Percentiles rank a stretch among this genome's conserved stretches.
These are phyloP conservation scores for Unio pictorum DNA, from an alignment of 2,888 invertebrate species.

Conservation along the genomic window DNA sequence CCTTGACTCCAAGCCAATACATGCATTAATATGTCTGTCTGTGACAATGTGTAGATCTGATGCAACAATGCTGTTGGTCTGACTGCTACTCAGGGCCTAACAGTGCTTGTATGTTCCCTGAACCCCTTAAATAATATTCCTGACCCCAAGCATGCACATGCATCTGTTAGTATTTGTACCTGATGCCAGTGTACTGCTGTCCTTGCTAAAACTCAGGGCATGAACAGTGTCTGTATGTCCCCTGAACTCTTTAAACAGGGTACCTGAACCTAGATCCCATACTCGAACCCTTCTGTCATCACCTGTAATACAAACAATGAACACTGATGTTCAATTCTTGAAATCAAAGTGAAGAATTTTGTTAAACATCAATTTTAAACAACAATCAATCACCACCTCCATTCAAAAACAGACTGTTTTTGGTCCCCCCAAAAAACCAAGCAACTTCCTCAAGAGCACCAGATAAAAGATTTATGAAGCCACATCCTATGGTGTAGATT, in stretches of 20 bases:
- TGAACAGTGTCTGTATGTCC: conserved; percentile 79
- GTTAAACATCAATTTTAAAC: too few relatives aligned
- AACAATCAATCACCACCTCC: too few relatives aligned
- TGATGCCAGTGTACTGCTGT: conserved; percentile 79
- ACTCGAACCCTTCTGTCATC: conserved; percentile 82
- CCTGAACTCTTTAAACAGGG: conserved; percentile 78
- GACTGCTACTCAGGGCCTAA: not conserved
- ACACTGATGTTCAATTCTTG: not conserved
- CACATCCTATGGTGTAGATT: too few relatives aligned
- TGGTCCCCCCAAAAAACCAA: too few relatives aligned
- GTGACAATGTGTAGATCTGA: not conserved
- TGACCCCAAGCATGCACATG: not conserved
- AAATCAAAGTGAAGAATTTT: too few relatives aligned
- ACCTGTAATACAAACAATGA: conserved; percentile 68
- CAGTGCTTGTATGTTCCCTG: not conserved
- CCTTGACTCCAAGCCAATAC: too few relatives aligned
- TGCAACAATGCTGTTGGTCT: not conserved
- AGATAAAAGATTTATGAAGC: too few relatives aligned
- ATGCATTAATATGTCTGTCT: too few relatives aligned
- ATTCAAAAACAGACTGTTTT: too few relatives aligned
- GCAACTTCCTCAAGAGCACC: too few relatives aligned
- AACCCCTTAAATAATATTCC: not conserved
- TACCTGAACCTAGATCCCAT: conserved; percentile 82
- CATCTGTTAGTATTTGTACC: conserved; percentile 67
- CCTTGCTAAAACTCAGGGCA: conserved; percentile 78